Evolutionary conservation across 2,888 invertebrate genomes (phyloP).

Genomic region (Allophyes oxyacanthae): DNA sequence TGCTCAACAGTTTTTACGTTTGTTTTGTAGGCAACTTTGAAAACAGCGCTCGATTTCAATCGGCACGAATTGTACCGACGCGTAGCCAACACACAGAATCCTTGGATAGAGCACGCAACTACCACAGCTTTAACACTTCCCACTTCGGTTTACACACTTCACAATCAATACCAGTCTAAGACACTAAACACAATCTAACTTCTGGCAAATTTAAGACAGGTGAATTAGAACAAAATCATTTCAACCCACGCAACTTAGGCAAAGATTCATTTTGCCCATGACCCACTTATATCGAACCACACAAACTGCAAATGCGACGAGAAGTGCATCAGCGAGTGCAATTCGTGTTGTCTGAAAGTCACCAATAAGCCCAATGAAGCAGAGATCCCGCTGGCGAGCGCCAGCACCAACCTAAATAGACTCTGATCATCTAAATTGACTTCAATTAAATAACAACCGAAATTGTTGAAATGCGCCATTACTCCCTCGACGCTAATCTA

Average conservation of each 20-base stretch:
- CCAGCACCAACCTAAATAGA: slow-evolving; percentile 90
- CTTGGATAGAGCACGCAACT: slow-evolving; percentile 34
- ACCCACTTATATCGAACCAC: slow-evolving; percentile 64
- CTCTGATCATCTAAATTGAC: slow-evolving; percentile 90
- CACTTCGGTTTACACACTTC: slow-evolving; percentile 38
- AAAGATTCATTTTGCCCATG: slow-evolving; percentile 52
- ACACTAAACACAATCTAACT: slow-evolving; percentile 30
- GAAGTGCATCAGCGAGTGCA: slow-evolving; percentile 88
- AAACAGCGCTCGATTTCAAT: slow-evolving; percentile 27
- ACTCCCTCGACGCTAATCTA: slow-evolving; percentile 89
- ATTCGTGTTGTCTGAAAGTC: slow-evolving; percentile 89
- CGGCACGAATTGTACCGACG: slow-evolving; percentile 33
- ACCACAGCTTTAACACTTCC: slow-evolving; percentile 28
- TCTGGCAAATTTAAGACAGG: slow-evolving; percentile 17
- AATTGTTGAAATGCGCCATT: slow-evolving; percentile 90
- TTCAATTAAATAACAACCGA: slow-evolving; percentile 90
- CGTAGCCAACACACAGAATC: slow-evolving; percentile 29
- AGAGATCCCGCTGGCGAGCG: slow-evolving; percentile 88
- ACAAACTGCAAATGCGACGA: slow-evolving; percentile 79
- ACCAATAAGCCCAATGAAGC: slow-evolving; percentile 90
- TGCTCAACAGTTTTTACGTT: no score
- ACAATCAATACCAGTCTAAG: slow-evolving; percentile 28
- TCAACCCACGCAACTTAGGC: slow-evolving; percentile 34
- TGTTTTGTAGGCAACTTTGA: slow-evolving; percentile 15
- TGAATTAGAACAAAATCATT: slow-evolving; percentile 38